Evolutionary conservation across 2,797 vertebrate species (phyloP), one percentile per base, ranked within the genome.

Genomic region (Sciaenops ocellatus): DNA sequence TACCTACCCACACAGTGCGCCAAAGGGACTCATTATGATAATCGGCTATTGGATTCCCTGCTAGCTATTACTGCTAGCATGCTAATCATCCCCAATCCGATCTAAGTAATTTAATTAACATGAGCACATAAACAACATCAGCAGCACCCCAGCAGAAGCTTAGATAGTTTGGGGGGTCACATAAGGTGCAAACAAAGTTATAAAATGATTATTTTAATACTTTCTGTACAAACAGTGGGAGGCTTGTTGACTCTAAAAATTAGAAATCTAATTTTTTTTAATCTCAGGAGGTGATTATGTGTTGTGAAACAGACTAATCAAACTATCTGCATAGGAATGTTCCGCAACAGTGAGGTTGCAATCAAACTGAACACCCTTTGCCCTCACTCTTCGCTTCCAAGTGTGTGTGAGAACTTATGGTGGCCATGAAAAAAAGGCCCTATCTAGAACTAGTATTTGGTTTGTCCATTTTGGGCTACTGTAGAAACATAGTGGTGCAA

Each of bases 71-170:
- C 80, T 74, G 78, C 79, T 90, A 88, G 84, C 84, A 92, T 87
- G 87, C 87, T 93, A 90, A 94, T 91, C 87, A 87, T 61, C 86
- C 76, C 70, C 76, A 79, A 85, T 87, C 84, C 84, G 47, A 90
- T 90, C 83, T 60, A 73, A 85, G 85, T 87, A 87, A 93, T 91
- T 90, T 78, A 92, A 93, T 93, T 93, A 91, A 83, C 76, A 89
- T 60, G 60, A 91, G 73, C 65, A 78, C 69, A 80, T 88, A 84
- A 91, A 92, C 88, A 92, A 79, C 79, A 89, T 79, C 84, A 79
- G 71, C 83, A 62, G 69, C 75, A 66, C 79, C 50, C 69, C 54
- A 0, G 63, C 69, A 74, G 52, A 82, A 30, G 71, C 51, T 80
- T 47, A 41, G 71, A 76, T 67, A 78, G 52, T 82, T 59, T 6